A percentile compares a stretch with the other conserved stretches of the same genome.
These are phyloP conservation scores for Folsomia candida DNA, from an alignment of 2,888 invertebrate species.

Conservation along the genomic window DNA sequence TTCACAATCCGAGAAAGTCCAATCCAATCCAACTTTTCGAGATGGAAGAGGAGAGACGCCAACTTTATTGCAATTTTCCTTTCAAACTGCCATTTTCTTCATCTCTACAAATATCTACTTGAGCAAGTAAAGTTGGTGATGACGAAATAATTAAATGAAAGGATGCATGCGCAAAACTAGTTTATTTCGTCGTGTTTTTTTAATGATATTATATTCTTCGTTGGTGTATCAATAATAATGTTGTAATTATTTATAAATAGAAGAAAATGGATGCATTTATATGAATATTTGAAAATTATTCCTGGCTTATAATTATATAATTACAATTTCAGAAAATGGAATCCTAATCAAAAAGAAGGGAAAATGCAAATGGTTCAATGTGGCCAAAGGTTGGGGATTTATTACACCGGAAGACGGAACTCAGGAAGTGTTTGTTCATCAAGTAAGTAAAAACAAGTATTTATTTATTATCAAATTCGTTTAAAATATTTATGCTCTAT, in stretches of 20 bases:
- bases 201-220: no score
- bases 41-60: conserved; percentile 10
- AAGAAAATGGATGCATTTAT: no score
- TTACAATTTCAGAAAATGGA: background rate
- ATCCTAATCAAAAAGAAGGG: conserved; percentile 39
- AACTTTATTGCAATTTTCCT: conserved; percentile 32
- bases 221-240: no score
- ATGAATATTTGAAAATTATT: background rate
- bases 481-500: background rate
- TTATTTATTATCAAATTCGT: background rate
- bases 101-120: conserved; percentile 2
- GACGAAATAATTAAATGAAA: no score
- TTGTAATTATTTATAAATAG: no score
- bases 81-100: conserved; percentile 47
- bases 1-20: conserved; percentile 18
- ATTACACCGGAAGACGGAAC: conserved; percentile 85
- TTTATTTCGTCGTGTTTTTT: conserved; percentile 1
- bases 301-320: background rate
- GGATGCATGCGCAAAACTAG: background rate
- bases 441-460: conserved; percentile 65
- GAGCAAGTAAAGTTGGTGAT: no score
- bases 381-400: conserved; percentile 93
- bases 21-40: background rate
- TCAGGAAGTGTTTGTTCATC: conserved; percentile 90
- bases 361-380: conserved; percentile 90